Conservation (phyloP, 2,888 invertebrate genomes). For the Ypsolopha scabrella region DNA sequence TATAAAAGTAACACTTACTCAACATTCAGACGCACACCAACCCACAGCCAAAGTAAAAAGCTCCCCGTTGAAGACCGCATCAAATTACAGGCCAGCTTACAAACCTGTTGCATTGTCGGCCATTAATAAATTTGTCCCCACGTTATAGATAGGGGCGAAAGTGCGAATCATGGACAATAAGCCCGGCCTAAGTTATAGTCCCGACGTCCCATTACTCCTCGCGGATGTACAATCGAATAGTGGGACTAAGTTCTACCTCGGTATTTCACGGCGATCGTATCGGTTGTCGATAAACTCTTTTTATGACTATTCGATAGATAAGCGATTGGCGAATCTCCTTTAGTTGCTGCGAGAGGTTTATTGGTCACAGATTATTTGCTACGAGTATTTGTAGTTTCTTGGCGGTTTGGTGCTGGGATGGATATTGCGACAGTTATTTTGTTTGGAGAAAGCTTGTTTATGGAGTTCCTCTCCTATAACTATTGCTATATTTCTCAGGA, state of each 20-base stretch:
- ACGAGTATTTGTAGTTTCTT: neutral
- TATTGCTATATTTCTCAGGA: too few species aligned
- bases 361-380: constrained; percentile 5
- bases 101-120: constrained; percentile 48
- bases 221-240: constrained; percentile 48
- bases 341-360: constrained; percentile 13
- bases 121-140: constrained; percentile 67
- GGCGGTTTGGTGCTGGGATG: neutral
- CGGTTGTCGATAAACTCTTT: constrained; percentile 53
- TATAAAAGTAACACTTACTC: too few species aligned
- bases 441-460: neutral
- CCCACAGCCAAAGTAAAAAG: too few species aligned
- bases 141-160: constrained; percentile 58
- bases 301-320: constrained; percentile 53
- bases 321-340: constrained; percentile 36
- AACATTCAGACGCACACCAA: too few species aligned
- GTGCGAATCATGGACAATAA: constrained; percentile 62
- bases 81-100: constrained; percentile 51
- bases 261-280: constrained; percentile 63
- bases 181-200: constrained; percentile 53
- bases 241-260: constrained; percentile 28
- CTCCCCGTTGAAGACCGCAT: constrained; percentile 22
- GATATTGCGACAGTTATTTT: neutral
- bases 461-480: neutral
- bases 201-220: constrained; percentile 60